These are phyloP conservation scores for Ostrea denselamellosa DNA, from an alignment of 1,140 invertebrate species.

Conservation along the genomic window DNA sequence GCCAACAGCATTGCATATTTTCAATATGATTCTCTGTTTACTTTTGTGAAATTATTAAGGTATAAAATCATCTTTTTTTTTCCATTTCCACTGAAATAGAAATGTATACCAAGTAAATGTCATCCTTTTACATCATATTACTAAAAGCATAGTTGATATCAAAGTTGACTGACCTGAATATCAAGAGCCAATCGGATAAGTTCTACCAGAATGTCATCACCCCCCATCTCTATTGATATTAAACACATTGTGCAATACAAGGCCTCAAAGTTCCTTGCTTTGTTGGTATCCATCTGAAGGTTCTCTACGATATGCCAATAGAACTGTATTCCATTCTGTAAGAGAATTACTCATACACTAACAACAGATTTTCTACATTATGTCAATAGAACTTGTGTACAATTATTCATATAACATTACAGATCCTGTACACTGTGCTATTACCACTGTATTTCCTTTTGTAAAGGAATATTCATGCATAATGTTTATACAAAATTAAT, in stretches of 20 bases:
- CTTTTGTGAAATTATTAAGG: neutral
- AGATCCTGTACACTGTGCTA: neutral
- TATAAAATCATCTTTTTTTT: too few species aligned
- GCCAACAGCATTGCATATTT: too few species aligned
- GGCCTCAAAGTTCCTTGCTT: constrained; percentile 90
- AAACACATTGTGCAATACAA: constrained; percentile 95
- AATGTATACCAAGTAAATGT: too few species aligned
- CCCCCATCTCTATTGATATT: constrained; percentile 90
- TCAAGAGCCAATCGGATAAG: constrained; percentile 89
- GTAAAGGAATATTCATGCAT: too few species aligned
- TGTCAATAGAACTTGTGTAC: too few species aligned
- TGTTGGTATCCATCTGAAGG: constrained; percentile 88
- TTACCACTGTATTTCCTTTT: too few species aligned
- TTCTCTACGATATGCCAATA: constrained; percentile 83
- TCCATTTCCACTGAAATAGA: too few species aligned
- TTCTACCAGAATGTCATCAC: constrained; percentile 92
- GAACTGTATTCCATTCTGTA: constrained; percentile 72
- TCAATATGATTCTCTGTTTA: neutral
- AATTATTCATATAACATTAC: neutral
- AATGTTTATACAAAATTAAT: too few species aligned
- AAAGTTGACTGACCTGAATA: constrained; percentile 78
- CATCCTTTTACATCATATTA: too few species aligned
- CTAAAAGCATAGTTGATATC: neutral
- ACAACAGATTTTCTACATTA: neutral
- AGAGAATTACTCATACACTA: neutral